Base-by-base conservation (phyloP, 2,888 invertebrate genomes). In the Tridacna crocea region DNA sequence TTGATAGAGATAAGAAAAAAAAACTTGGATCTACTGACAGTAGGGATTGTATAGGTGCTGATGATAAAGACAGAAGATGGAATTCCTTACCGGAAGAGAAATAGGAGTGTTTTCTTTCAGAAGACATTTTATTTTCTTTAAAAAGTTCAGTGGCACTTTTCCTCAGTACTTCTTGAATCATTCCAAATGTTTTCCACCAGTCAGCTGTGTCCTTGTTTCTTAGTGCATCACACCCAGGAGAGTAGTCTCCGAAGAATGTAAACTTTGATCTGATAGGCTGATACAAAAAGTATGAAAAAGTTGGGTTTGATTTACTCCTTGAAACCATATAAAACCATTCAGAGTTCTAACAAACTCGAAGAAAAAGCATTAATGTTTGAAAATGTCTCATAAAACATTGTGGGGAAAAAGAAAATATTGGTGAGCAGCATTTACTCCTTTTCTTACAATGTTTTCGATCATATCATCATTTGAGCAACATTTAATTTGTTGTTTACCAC, bases 201-300 rank as follows among this genome's bases (percentile, higher is more conserved):
- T 80, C 85, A 55, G 83, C 80, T 8, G 88, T 82, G 77, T 90
- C 91, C 58, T 85, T 85, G 27, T 79, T 74, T 68, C 89, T 81
- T 12, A 83, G 80, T 55, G 90, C 90, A 76, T 89, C 89, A 83
- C 89, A 88, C 13, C 89, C 89, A 51, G 89, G 88, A 11, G 88
- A 85, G 63, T 87, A 88, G 83, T 92, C 90, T 47, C 89, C 90
- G 83, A 88, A 92, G 74, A 91, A 86, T 68, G 89, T 89, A 81
- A 90, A 90, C 86, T 89, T 84, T 2, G 88, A 88, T 77, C 88
- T 89, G 83, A 93, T 90, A 86, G 92, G 91, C 92, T 92, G 86
- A 19, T 1, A 6, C 15, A 19, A 55, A 55, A 19, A 6, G 19
- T 51, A 51, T 51, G 11, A 19, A 55, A 36, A 8, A 36, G 2